Evolutionary conservation across 2,888 invertebrate species (phyloP), one percentile per base, ranked within the genome.

Genomic region (Ophraella communa): DNA sequence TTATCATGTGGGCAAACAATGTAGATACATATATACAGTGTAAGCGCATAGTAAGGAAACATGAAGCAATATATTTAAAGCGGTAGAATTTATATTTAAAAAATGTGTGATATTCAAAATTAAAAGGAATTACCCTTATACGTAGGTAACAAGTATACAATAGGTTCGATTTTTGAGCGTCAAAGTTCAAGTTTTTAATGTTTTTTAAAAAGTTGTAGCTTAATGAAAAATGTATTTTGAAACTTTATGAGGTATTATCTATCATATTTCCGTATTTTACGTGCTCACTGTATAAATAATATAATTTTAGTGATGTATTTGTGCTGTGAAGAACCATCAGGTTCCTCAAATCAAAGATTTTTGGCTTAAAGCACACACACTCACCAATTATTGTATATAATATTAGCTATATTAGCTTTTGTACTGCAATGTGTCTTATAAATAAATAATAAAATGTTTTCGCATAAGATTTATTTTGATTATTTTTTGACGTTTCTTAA

Each of bases 381-480:
- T 23, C 45, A 65, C 49, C 49, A 14, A 24, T 51, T 23, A 27
- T 51, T 68, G 62, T 66, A 68, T 51, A 64, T 68, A 65, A 27
- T 56, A 53, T 58, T 58, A 65, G 65, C 64, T 64, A 68, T 33
- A 65, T 62, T 67, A 68, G 64, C 69, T 67, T 70, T 68, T 66
- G 69, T 70, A 68, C 67, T 68, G 69, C 69, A 64, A 66, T 68
- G 64, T 64, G 66, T 68, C 66, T 66, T 64, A 58, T 47, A 61
- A 3, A 39, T 47, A 47, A 47, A n/a, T 3, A 18, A 42, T 42
- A 42, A 42, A 42, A 14, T 8, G n/a, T 39, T 42, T 42, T 42
- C 23, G 1, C 14, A 51, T 5, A 24, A 2, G 3, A 14, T 17
- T n/a, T n/a, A n/a, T n/a, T n/a, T n/a, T n/a, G n/a, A n/a, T n/a